phyloP scores from a whole-genome alignment of 2,888 invertebrate genomes.

The Phasia obesa region DNA sequence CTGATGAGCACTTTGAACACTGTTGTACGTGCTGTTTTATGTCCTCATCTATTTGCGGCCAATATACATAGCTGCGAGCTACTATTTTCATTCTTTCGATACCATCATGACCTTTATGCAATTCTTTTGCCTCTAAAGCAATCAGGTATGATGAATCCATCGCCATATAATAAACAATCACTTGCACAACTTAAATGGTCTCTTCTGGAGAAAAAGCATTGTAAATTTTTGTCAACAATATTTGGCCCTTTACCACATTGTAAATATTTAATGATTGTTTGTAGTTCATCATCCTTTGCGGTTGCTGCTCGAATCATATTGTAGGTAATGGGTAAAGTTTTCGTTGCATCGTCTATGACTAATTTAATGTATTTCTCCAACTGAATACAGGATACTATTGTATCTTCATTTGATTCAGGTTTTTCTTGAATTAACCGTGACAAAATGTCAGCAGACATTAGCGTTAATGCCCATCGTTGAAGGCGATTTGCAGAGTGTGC shows the following conservation, averaged over 20 bases:
- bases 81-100: not conserved
- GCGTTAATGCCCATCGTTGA: not conserved
- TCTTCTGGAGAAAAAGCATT: not conserved
- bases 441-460: not conserved
- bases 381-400: not conserved
- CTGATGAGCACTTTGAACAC: not conserved
- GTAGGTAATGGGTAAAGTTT: too few species aligned
- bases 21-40: constrained; percentile 2
- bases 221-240: too few species aligned
- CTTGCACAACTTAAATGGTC: not conserved
- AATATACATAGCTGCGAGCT: too few species aligned
- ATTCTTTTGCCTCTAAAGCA: not conserved
- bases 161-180: not conserved
- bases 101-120: not conserved
- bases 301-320: too few species aligned
- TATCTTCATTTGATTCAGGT: not conserved
- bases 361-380: too few species aligned
- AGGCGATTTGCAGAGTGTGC: not conserved
- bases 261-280: too few species aligned
- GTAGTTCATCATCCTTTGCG: too few species aligned
- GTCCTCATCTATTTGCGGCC: not conserved
- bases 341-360: too few species aligned
- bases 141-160: not conserved
- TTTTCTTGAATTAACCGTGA: not conserved
- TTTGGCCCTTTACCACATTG: too few species aligned